Evolutionary conservation across 2,888 invertebrate species (phyloP).

Genomic region (Drosophila antonietae): DNA sequence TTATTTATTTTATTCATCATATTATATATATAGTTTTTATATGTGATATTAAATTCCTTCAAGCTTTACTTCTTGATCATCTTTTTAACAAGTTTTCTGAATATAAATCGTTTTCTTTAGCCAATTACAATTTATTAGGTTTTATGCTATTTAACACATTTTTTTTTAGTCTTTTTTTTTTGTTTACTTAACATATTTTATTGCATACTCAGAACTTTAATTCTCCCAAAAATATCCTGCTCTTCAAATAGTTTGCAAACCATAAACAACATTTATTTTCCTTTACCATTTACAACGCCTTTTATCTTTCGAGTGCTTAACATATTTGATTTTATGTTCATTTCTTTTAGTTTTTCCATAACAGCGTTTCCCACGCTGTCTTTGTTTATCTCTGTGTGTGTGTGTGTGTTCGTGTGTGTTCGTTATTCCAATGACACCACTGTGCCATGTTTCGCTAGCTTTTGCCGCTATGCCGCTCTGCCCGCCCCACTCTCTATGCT

Average conservation of each 20-base stretch:
- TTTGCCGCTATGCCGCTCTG: background rate
- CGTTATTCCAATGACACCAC: constrained; percentile 45
- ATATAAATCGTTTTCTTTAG: background rate
- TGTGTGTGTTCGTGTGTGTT: background rate
- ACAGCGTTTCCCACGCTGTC: constrained; percentile 46
- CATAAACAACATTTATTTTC: constrained; percentile 2
- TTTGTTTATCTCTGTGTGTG: constrained; percentile 25
- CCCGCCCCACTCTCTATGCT: background rate
- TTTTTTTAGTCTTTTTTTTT: background rate
- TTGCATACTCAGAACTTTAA: background rate
- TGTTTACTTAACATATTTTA: background rate
- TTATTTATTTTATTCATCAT: no score
- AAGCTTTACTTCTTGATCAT: background rate
- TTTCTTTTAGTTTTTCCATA: constrained; percentile 17
- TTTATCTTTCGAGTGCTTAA: constrained; percentile 8
- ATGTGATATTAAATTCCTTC: no score
- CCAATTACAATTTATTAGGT: background rate
- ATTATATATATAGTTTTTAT: no score
- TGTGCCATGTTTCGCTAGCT: constrained; percentile 50
- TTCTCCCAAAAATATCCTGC: background rate
- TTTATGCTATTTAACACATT: background rate
- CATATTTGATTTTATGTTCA: constrained; percentile 22
- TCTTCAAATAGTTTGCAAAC: background rate
- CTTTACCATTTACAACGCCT: background rate
- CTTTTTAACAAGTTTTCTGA: background rate